These are phyloP conservation scores for Drosophila setosimentum DNA, from an alignment of 2,888 invertebrate genomes.

Conservation along the genomic window DNA sequence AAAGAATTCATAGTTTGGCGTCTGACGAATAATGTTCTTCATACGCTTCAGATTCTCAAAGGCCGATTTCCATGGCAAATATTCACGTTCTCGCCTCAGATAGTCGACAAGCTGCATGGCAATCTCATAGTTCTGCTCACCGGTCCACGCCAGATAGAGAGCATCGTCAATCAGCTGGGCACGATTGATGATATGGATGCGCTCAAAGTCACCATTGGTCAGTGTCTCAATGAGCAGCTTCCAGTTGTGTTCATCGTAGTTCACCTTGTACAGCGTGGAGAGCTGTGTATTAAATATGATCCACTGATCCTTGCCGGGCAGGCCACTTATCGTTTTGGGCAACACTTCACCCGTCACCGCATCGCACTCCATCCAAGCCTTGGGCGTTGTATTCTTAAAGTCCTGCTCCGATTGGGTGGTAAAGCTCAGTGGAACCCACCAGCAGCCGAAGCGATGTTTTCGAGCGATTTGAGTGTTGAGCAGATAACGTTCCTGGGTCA, in stretches of 20 bases:
- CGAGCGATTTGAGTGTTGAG: conserved; percentile 78
- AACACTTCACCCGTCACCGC: conserved; percentile 55
- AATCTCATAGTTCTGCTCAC: conserved; percentile 88
- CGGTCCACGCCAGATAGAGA: conserved; percentile 88
- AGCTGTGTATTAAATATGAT: conserved; percentile 91
- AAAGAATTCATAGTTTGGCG: conserved; percentile 88
- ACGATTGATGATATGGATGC: conserved; percentile 89
- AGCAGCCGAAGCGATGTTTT: conserved; percentile 82
- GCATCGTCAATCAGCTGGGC: conserved; percentile 94
- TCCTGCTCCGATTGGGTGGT: conserved; percentile 85
- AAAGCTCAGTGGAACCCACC: conserved; percentile 89
- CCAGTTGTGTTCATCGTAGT: conserved; percentile 92
- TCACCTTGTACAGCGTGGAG: conserved; percentile 90
- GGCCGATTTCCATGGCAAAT: conserved; percentile 86
- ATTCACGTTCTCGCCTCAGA: conserved; percentile 85
- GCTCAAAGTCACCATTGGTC: conserved; percentile 86
- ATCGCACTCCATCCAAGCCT: conserved; percentile 86
- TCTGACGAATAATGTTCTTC: conserved; percentile 87
- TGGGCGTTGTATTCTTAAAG: conserved; percentile 86
- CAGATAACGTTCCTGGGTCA: conserved; percentile 87
- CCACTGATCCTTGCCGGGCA: conserved; percentile 87
- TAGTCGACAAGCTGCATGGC: conserved; percentile 87
- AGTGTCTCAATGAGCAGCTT: conserved; percentile 87
- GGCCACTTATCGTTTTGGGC: conserved; percentile 77
- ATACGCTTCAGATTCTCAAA: conserved; percentile 87